Evolutionary conservation across 2,797 vertebrate genomes (phyloP).

Genomic region (Echiichthys vipera): DNA sequence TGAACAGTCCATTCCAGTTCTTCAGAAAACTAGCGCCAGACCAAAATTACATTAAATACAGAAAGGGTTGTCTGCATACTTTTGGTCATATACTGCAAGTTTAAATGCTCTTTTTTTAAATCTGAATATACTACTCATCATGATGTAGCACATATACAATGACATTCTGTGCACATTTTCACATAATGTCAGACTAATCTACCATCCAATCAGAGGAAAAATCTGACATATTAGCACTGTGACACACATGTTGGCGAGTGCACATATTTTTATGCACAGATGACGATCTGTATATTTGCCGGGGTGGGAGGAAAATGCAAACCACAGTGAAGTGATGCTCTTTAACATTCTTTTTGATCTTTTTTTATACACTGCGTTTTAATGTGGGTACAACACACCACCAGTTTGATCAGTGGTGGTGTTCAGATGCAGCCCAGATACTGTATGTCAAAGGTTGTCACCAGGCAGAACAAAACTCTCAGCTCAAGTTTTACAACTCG

Average conservation of each 20-base stretch:
- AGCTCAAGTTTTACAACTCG: too few species aligned
- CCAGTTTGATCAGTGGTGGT: conserved; percentile 20
- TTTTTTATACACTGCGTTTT: conserved; percentile 6
- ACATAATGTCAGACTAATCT: not conserved
- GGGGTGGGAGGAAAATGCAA: conserved; percentile 13
- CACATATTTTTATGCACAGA: conserved; percentile 13
- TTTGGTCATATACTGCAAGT: too few species aligned
- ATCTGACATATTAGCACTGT: not conserved
- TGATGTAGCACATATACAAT: too few species aligned
- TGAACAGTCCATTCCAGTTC: not conserved
- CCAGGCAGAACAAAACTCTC: not conserved
- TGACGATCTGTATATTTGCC: conserved; percentile 6
- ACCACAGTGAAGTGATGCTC: conserved; percentile 10
- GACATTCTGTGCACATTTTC: not conserved
- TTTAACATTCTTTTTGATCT: not conserved
- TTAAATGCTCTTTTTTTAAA: not conserved
- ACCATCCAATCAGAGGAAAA: not conserved
- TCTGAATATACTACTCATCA: not conserved
- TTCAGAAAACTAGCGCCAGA: not conserved
- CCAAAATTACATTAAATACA: not conserved
- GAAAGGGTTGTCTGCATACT: too few species aligned
- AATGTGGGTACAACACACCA: not conserved
- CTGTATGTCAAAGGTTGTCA: not conserved
- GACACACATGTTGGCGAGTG: conserved; percentile 13
- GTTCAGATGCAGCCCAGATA: conserved; percentile 30